These are phyloP conservation scores for Thalassarche chlororhynchos DNA, from an alignment of 2,113 vertebrate genomes.

Conservation along the genomic window DNA sequence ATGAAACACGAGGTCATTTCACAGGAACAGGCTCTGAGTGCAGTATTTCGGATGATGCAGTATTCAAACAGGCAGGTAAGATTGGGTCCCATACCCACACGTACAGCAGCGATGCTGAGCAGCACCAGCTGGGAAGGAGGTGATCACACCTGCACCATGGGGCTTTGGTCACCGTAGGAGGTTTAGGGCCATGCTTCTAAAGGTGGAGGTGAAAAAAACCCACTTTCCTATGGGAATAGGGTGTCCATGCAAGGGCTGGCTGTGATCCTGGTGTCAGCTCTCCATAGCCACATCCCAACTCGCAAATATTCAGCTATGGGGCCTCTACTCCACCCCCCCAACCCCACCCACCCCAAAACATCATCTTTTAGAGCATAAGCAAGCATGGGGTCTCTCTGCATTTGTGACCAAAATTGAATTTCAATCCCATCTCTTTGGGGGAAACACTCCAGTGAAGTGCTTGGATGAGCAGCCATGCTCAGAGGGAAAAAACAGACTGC, in stretches of 20 bases:
- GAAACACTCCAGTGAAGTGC: not conserved
- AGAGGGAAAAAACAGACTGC: not conserved
- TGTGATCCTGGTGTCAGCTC: not conserved
- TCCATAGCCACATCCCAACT: not conserved
- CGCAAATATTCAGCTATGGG: rapidly evolving
- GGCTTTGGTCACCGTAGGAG: not conserved
- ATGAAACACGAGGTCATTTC: rapidly evolving
- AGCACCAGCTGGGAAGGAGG: not conserved
- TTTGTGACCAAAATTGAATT: not conserved
- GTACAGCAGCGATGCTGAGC: not conserved
- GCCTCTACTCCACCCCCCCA: not conserved
- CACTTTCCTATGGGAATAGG: rapidly evolving
- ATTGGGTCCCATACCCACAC: rapidly evolving
- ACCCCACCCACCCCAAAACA: not conserved
- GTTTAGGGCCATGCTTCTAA: not conserved
- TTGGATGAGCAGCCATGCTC: not conserved
- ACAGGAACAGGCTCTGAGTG: not conserved
- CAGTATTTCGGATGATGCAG: not conserved
- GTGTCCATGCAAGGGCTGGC: not conserved
- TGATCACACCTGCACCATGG: not conserved
- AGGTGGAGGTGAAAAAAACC: not conserved
- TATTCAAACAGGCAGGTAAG: too few relatives aligned
- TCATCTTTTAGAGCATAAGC: not conserved
- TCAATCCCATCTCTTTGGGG: not conserved
- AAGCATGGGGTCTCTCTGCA: not conserved